Base-by-base conservation (phyloP, 2,113 vertebrate genomes). In the Psilopsiagon aurifrons region DNA sequence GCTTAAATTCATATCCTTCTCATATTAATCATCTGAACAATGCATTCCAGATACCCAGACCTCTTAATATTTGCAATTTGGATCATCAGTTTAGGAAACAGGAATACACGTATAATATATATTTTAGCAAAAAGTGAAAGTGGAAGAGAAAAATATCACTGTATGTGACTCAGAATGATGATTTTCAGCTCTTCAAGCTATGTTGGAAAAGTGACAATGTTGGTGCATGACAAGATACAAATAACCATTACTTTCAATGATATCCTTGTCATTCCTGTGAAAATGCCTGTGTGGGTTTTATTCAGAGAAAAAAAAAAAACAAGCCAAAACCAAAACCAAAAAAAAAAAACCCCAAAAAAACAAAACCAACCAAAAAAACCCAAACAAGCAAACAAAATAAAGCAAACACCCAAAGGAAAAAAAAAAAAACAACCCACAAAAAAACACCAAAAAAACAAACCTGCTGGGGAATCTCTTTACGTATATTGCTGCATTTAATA, bases 151-250 rank as follows among this genome's bases (percentile, higher is more conserved):
- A 97, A 97, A 97, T 93, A 88, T 94, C 97, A 95, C 43, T 63
- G 25, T 59, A 49, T 78, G 55, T 98, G 97, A 98, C 79, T 98
- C 97, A 98, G 89, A 64, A 44, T 85, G 91, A 94, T 94, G 94
- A 97, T 55, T 97, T 98, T 95, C 97, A 98, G 79, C 64, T 96
- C 90, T 85, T 97, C 78, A 12, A 69, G 82, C 93, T 90, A 46
- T 51, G 41, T 94, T 96, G 95, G 66, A 95, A 94, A 95, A 97
- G 94, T 95, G 95, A 86, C 82, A 97, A 80, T 28, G 66, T 74
- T 94, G 94, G 89, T 91, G 79, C 87, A 95, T 66, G 63, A 92
- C 81, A 82, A 63, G 70, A 85, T 92, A 97, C 95, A 98, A 97
- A 97, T 89, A 93, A 86, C 28, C 22, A 81, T 47, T 70, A 41